Conservation (phyloP, 2,797 vertebrate genomes). For the Knipowitschia caucasica region DNA sequence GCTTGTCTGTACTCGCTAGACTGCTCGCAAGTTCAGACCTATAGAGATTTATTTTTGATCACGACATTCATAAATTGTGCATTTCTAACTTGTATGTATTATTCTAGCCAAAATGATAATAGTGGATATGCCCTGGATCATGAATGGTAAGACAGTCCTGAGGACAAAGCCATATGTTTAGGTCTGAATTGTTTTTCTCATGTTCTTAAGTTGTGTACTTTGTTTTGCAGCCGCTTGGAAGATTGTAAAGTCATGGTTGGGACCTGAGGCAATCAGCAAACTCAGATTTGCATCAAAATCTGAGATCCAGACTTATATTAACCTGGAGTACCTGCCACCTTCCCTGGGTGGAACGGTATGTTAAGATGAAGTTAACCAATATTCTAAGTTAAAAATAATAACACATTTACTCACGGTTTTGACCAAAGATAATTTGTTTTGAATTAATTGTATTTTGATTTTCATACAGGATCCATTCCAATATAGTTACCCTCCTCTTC, state of each 20-base stretch:
- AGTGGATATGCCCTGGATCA: slow-evolving; percentile 99
- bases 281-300: slow-evolving; percentile 86
- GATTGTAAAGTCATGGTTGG: slow-evolving; percentile 94
- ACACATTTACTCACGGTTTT: neutral
- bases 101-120: slow-evolving; percentile 95
- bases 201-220: neutral
- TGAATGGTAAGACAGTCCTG: slow-evolving; percentile 85
- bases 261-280: slow-evolving; percentile 90
- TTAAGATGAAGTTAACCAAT: neutral
- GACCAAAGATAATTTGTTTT: neutral
- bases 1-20: too few relatives aligned
- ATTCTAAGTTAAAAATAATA: neutral
- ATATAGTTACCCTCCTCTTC: slow-evolving; percentile 95
- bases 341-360: slow-evolving; percentile 95
- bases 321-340: slow-evolving; percentile 83
- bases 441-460: neutral
- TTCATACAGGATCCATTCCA: slow-evolving; percentile 87
- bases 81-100: slow-evolving; percentile 13
- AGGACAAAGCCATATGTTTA: neutral
- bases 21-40: too few relatives aligned
- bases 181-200: neutral
- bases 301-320: slow-evolving; percentile 86
- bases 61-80: neutral
- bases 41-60: too few relatives aligned
- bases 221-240: slow-evolving; percentile 88